Conservation (phyloP, 2,888 invertebrate species). For the Drosophila mercatorum region DNA sequence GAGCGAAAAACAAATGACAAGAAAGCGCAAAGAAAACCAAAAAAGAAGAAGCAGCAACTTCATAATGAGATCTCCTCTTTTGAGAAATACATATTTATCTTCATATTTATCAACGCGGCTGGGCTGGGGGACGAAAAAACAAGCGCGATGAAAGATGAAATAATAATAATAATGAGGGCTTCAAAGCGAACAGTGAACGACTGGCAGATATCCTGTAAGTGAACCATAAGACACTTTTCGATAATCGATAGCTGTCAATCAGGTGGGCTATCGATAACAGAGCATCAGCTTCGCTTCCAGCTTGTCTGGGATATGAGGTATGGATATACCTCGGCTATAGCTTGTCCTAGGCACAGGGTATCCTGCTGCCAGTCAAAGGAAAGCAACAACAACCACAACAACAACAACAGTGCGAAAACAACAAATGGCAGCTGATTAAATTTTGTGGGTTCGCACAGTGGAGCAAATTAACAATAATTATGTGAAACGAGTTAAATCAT, state of each 20-base stretch:
- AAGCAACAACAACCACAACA: conserved; percentile 4
- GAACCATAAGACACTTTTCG: not conserved
- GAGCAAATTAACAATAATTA: conserved; percentile 4
- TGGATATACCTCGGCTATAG: too few species aligned
- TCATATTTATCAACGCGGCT: conserved; percentile 23
- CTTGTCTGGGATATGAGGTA: too few species aligned
- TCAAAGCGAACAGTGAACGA: not conserved
- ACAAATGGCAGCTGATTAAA: conserved; percentile 66
- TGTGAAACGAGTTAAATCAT: not conserved
- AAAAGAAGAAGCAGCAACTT: not conserved
- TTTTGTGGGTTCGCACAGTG: conserved; percentile 1
- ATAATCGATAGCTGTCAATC: not conserved
- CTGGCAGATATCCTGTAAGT: not conserved
- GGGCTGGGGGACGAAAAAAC: not conserved
- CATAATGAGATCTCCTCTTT: conserved; percentile 48
- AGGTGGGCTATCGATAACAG: not conserved
- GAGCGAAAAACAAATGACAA: conserved; percentile 9
- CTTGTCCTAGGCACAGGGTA: not conserved
- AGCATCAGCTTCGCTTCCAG: not conserved
- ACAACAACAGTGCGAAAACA: conserved; percentile 29
- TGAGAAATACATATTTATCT: conserved; percentile 48
- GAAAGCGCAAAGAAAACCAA: not conserved
- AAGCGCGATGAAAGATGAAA: conserved; percentile 14
- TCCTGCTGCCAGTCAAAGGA: conserved; percentile 25
- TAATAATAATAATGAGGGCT: conserved; percentile 15